Conservation (phyloP, 2,888 invertebrate genomes). For the Euplagia quadripunctaria region DNA sequence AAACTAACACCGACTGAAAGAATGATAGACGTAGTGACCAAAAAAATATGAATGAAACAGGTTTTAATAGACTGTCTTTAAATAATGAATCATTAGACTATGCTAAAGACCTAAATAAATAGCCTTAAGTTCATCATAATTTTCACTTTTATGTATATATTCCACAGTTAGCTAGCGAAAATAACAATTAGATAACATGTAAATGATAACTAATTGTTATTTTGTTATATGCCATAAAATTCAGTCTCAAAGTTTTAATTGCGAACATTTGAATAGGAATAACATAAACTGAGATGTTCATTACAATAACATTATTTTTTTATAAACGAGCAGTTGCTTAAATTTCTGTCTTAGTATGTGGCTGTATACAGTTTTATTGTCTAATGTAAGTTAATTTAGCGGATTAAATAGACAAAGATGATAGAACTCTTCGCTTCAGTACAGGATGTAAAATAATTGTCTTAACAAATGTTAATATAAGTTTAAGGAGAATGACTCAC, state of each 20-base stretch:
- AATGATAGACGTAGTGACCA: not conserved
- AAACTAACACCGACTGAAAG: not conserved
- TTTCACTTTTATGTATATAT: conserved; percentile 29
- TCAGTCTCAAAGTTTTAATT: conserved; percentile 45
- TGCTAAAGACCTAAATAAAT: conserved; percentile 1
- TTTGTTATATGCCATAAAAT: conserved; percentile 43
- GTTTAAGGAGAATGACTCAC: conserved; percentile 58
- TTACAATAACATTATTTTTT: conserved; percentile 27
- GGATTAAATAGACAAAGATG: conserved; percentile 15
- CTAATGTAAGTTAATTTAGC: conserved; percentile 17
- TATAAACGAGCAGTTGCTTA: conserved; percentile 5
- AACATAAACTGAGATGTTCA: conserved; percentile 35
- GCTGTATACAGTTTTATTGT: conserved; percentile 27
- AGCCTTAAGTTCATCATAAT: conserved; percentile 20
- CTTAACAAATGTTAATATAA: conserved; percentile 24
- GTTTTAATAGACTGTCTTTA: not conserved
- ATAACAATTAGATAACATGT: conserved; percentile 24
- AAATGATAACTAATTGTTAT: conserved; percentile 46
- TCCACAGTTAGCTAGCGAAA: conserved; percentile 16
- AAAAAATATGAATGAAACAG: not conserved
- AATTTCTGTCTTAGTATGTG: conserved; percentile 11
- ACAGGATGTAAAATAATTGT: conserved; percentile 20
- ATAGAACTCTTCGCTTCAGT: conserved; percentile 23
- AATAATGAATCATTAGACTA: not conserved
- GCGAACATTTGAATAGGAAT: conserved; percentile 47